Conservation (phyloP, 2,888 invertebrate genomes). For the Agrotis exclamationis region DNA sequence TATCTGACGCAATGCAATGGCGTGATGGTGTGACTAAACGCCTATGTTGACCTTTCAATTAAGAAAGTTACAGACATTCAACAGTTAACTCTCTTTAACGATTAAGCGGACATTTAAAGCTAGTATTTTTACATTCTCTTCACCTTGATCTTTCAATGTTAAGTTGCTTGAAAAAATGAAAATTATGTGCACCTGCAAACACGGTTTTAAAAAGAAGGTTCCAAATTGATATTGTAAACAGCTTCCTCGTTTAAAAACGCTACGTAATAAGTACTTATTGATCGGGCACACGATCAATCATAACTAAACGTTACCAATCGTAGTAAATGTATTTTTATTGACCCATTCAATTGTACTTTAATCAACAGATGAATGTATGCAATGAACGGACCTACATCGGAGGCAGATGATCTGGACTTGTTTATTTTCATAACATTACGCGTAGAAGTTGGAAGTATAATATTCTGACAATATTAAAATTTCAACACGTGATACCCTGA, state of each 20-base stretch:
- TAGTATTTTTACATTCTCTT: constrained; percentile 34
- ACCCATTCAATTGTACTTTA: constrained; percentile 78
- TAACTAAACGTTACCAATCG: constrained; percentile 72
- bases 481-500: neutral
- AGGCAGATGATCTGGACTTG: constrained; percentile 32
- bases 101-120: constrained; percentile 8
- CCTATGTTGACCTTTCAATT: constrained; percentile 19
- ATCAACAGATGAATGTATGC: constrained; percentile 67
- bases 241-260: constrained; percentile 44
- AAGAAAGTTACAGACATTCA: constrained; percentile 21
- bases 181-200: constrained; percentile 14
- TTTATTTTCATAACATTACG: constrained; percentile 18
- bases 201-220: constrained; percentile 25
- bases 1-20: constrained; percentile 57
- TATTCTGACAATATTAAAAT: neutral
- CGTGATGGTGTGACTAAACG: constrained; percentile 31
- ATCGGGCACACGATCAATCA: constrained; percentile 69
- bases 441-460: neutral
- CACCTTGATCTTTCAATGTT: constrained; percentile 49
- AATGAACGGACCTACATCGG: constrained; percentile 28
- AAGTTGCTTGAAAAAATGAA: constrained; percentile 20
- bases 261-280: constrained; percentile 47
- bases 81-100: constrained; percentile 15
- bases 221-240: constrained; percentile 21
- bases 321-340: constrained; percentile 81